phyloP scores from a whole-genome alignment of 2,797 vertebrate genomes.

The Pipistrellus pipistrellus region DNA sequence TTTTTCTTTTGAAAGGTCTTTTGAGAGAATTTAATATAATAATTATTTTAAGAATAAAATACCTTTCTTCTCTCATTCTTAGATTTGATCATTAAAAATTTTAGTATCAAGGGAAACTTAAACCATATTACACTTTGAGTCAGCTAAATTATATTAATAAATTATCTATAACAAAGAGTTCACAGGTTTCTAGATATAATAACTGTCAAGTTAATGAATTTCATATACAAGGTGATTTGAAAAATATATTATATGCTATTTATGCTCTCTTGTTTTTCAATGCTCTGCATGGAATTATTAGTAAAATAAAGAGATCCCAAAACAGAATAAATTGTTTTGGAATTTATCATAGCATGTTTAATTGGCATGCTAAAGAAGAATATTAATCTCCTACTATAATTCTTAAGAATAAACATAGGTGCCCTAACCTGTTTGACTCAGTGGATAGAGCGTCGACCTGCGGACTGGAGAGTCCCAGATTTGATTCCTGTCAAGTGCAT shows the following conservation, averaged over 20 bases:
- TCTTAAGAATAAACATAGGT: not conserved
- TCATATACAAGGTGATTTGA: not conserved
- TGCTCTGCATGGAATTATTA: not conserved
- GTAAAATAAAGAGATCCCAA: not conserved
- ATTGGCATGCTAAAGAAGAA: not conserved
- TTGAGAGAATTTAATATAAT: slow-evolving; percentile 64
- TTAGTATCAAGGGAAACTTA: slow-evolving; percentile 58
- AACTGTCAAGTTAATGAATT: slow-evolving; percentile 16
- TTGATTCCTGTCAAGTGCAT: too few relatives aligned
- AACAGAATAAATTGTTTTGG: not conserved
- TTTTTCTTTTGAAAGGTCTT: slow-evolving; percentile 63
- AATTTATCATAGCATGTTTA: not conserved
- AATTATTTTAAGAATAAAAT: slow-evolving; percentile 71
- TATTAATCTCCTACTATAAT: not conserved
- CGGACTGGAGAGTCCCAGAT: too few relatives aligned
- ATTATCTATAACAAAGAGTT: slow-evolving; percentile 46
- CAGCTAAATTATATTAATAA: slow-evolving; percentile 37
- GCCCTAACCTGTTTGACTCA: too few relatives aligned
- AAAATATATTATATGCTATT: not conserved
- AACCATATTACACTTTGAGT: slow-evolving; percentile 10
- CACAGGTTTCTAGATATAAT: not conserved
- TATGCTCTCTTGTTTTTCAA: not conserved
- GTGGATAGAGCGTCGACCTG: too few relatives aligned
- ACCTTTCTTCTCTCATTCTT: not conserved
- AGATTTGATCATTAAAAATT: slow-evolving; percentile 60